A percentile compares a stretch with the other conserved stretches of the same genome.
Evolutionary conservation across 2,888 invertebrate genomes (phyloP).

Genomic region (Stegophylla sp.): DNA sequence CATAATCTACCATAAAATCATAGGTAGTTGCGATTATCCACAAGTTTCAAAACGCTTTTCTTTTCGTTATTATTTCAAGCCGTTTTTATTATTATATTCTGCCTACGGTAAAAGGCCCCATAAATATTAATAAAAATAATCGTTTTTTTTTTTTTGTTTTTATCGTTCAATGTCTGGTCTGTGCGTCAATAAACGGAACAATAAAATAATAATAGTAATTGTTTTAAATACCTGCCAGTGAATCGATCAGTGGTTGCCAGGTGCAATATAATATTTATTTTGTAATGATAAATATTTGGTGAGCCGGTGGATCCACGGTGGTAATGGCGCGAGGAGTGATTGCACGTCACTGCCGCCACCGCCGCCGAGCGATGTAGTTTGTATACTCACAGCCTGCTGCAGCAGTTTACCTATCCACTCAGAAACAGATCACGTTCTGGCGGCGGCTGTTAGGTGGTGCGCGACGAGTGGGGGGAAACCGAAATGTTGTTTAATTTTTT

Average conservation of each 20-base stretch:
- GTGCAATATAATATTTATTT: neutral
- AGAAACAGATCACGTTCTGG: conserved; percentile 34
- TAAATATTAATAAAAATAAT: too few species aligned
- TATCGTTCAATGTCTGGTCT: too few species aligned
- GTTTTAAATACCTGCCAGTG: neutral
- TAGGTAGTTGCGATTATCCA: too few species aligned
- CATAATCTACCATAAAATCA: too few species aligned
- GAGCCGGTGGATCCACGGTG: neutral
- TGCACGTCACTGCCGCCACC: neutral
- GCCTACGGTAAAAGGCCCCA: too few species aligned
- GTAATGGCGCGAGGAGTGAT: neutral
- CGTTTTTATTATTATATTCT: too few species aligned
- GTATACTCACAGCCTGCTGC: too few species aligned
- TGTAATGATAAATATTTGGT: neutral
- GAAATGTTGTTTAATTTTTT: conserved; percentile 1
- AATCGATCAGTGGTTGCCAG: neutral
- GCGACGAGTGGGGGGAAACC: conserved; percentile 22
- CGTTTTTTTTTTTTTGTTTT: too few species aligned
- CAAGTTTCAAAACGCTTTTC: too few species aligned
- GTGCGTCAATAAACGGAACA: too few species aligned
- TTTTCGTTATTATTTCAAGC: too few species aligned
- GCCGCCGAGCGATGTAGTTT: neutral
- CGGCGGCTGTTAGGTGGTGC: neutral
- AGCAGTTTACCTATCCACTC: conserved; percentile 3
- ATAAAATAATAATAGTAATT: neutral